Evolutionary conservation across 2,888 invertebrate species (phyloP), one percentile per base, ranked within the genome.

Genomic region (Drosophila suboccidentalis): DNA sequence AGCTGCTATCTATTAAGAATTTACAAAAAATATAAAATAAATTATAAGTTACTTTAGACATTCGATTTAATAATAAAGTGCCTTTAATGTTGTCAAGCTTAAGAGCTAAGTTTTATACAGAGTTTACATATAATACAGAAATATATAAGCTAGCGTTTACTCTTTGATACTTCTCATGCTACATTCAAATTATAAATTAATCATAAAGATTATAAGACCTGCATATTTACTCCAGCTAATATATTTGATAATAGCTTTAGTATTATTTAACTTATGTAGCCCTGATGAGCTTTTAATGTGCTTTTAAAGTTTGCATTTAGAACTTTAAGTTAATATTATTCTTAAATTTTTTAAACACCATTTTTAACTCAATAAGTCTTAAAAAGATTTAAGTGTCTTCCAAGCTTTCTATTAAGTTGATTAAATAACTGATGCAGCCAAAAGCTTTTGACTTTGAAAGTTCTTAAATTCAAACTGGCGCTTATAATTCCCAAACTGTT

Each of bases 251-350:
- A n/a, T n/a, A 15, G n/a, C 9, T 32, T 32, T 10, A 0, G 5
- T 10, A 10, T 32, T 34, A n/a, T n/a, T 17, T 49, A 2, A n/a
- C 8, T n/a, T 0, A 34, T 11, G 3, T 5, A 36, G 4, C 13
- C 13, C 15, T 2, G 9, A 10, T 15, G 6, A 11, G 13, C 34
- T 17, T 34, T 19, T 43, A 44, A 74, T 68, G 32, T 34, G 29
- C 53, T 69, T 55, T 34, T 36, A 62, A 53, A 47, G 43, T 51
- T 44, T 9, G 10, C 4, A 32, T 32, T 32, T 2, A 32, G 8
- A 9, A 1, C 6, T 32, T 38, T 5, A 38, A n/a, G 3, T 38
- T n/a, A 5, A 38, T 13, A 5, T 38, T n/a, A n/a, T 38, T 38
- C 2, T 38, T 2, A 3, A 34, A 2, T 4, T 38, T 39, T 39